Evolutionary conservation across 2,797 vertebrate genomes (phyloP).

Genomic region (Pseudomugil gertrudae): DNA sequence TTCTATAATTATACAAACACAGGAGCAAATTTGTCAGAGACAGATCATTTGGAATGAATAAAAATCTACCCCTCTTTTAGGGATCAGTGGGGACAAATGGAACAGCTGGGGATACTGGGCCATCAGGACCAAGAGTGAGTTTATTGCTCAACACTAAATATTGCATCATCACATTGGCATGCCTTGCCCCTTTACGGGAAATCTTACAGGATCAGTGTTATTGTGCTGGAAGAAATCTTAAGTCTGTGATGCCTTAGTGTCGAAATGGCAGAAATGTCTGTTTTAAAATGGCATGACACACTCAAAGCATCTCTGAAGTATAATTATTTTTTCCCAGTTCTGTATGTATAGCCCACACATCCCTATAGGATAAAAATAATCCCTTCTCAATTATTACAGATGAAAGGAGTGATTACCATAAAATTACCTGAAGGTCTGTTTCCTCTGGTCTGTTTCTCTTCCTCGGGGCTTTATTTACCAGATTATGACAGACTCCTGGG

Average conservation of each 20-base stretch:
- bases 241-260: neutral
- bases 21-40: neutral
- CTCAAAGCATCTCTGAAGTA: neutral
- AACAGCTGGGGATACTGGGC: conserved; percentile 63
- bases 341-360: neutral
- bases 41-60: neutral
- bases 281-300: too few species aligned
- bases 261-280: too few species aligned
- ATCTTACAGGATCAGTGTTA: neutral
- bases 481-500: neutral
- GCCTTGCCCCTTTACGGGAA: neutral
- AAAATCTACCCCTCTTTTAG: conserved; percentile 52
- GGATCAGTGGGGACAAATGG: conserved; percentile 71
- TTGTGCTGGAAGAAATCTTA: neutral
- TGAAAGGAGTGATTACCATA: neutral
- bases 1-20: neutral
- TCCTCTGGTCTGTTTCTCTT: neutral
- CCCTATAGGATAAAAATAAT: neutral
- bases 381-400: neutral
- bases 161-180: neutral
- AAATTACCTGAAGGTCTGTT: neutral
- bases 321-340: neutral
- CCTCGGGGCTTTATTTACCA: neutral
- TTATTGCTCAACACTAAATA: neutral
- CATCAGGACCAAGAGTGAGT: conserved; percentile 70